These are phyloP conservation scores for Rhinolophus sinicus DNA, from an alignment of 2,113 vertebrate species.

Conservation along the genomic window DNA sequence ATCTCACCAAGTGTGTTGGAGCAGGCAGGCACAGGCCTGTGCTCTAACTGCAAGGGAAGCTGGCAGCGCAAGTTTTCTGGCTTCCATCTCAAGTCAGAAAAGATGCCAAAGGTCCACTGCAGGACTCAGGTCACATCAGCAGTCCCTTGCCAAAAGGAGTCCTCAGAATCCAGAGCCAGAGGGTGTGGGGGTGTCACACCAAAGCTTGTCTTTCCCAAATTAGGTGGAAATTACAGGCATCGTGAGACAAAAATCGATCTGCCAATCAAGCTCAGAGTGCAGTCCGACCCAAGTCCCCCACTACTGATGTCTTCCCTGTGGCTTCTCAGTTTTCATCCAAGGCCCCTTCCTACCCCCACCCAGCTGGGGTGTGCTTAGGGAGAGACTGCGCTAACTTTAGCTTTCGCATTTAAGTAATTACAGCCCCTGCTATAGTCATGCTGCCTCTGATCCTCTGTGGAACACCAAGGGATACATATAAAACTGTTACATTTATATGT, in stretches of 20 bases:
- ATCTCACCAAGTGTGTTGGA: neutral
- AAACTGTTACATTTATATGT: neutral
- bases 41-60: neutral
- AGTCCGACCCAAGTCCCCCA: accelerated
- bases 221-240: neutral
- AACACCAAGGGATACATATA: neutral
- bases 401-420: neutral
- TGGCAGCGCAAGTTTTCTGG: neutral
- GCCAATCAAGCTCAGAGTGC: neutral
- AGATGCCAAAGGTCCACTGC: accelerated
- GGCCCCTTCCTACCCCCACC: neutral
- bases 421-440: neutral
- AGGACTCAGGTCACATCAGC: neutral
- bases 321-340: neutral
- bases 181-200: neutral
- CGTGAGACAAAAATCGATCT: neutral
- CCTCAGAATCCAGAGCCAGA: neutral
- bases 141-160: neutral
- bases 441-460: neutral
- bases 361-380: neutral
- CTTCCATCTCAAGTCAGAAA: neutral
- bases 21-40: neutral
- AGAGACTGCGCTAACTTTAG: neutral
- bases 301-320: neutral
- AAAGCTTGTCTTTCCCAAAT: neutral